Percentiles rank a stretch among this genome's conserved stretches.
phyloP scores from a whole-genome alignment of 2,113 vertebrate species.

The Pardalotus punctatus region DNA sequence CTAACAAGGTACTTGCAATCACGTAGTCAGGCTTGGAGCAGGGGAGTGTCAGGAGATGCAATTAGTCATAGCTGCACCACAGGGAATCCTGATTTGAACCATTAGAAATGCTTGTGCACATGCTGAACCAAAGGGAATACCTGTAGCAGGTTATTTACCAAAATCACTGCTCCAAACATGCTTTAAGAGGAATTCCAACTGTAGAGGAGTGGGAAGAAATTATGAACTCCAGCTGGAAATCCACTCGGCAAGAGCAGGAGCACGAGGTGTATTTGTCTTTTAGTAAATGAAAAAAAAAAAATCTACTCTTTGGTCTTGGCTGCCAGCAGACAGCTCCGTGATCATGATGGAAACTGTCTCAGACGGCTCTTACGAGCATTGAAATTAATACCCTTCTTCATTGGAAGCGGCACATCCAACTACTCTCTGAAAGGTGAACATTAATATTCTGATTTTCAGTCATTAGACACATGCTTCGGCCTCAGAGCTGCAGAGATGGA shows the following conservation, averaged over 20 bases:
- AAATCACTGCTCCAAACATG: not conserved
- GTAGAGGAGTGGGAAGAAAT: not conserved
- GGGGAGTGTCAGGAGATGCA: not conserved
- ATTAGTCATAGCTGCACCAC: not conserved
- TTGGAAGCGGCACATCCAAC: not conserved
- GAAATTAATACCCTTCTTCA: not conserved
- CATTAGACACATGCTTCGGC: not conserved
- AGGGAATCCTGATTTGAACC: not conserved
- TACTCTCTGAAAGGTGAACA: not conserved
- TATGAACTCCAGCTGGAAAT: not conserved
- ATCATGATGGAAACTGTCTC: constrained; percentile 2
- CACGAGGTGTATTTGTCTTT: not conserved
- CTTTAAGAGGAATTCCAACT: not conserved
- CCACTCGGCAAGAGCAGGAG: not conserved
- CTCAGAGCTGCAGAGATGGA: not conserved
- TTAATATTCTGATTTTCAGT: not conserved
- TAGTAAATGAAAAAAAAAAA: not conserved
- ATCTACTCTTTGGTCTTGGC: not conserved
- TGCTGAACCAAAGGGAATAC: not conserved
- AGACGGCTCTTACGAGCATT: not conserved
- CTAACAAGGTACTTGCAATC: not conserved
- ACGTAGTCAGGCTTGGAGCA: not conserved
- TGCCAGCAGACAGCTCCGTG: constrained; percentile 6
- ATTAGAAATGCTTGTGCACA: not conserved
- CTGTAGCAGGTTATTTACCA: not conserved